These are phyloP conservation scores for Dichetophora obliterata DNA, from an alignment of 2,888 invertebrate genomes.

Conservation along the genomic window DNA sequence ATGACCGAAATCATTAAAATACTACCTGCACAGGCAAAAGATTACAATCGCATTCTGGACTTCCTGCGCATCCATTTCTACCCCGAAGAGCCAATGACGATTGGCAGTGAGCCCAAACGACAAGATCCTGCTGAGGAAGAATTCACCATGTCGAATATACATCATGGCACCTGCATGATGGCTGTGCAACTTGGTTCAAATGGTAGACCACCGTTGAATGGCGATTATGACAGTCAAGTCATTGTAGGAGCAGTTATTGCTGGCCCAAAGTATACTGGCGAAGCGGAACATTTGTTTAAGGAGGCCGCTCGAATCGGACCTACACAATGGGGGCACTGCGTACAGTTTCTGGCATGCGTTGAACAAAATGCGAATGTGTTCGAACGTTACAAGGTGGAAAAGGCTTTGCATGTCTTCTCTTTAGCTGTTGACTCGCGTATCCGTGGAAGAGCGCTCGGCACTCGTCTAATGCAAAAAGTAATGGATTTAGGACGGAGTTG, in stretches of 20 bases:
- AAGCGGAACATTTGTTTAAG: conserved; percentile 53
- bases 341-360: conserved; percentile 56
- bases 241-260: conserved; percentile 61
- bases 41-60: conserved; percentile 56
- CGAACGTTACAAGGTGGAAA: conserved; percentile 53
- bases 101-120: conserved; percentile 56
- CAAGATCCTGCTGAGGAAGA: conserved; percentile 59
- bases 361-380: conserved; percentile 60
- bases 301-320: conserved; percentile 52
- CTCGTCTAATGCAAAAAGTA: conserved; percentile 55
- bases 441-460: conserved; percentile 61
- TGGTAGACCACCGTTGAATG: background rate
- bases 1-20: conserved; percentile 48
- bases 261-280: conserved; percentile 58
- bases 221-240: background rate
- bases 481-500: conserved; percentile 51
- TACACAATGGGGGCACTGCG: conserved; percentile 61
- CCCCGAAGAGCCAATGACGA: conserved; percentile 63
- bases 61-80: conserved; percentile 63
- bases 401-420: conserved; percentile 61
- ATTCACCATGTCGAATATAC: conserved; percentile 57
- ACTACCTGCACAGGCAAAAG: conserved; percentile 49
- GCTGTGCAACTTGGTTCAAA: conserved; percentile 38
- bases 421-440: conserved; percentile 57
- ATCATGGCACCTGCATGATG: conserved; percentile 57